phyloP scores from a whole-genome alignment of 2,888 invertebrate species.

The Ernsta delagoae region DNA sequence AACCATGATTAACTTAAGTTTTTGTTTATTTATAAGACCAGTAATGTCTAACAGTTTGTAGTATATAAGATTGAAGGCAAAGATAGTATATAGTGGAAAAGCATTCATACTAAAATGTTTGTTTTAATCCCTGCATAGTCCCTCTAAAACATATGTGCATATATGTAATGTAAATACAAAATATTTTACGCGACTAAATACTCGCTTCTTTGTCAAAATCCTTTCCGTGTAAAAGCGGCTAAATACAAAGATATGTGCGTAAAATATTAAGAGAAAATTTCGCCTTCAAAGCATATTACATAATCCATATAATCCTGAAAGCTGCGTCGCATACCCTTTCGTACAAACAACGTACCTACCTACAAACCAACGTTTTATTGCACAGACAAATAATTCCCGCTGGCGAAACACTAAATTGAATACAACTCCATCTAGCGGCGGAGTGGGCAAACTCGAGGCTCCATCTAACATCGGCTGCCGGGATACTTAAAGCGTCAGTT shows the following conservation, averaged over 20 bases:
- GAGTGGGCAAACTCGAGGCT: constrained; percentile 11
- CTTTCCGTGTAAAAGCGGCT: constrained; percentile 4
- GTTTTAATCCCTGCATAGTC: no score
- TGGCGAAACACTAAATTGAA: constrained; percentile 4
- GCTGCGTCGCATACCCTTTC: background rate
- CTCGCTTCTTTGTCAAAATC: constrained; percentile 3
- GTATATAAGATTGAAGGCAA: no score
- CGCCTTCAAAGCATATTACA: constrained; percentile 9
- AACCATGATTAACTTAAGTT: no score
- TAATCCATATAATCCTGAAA: constrained; percentile 7
- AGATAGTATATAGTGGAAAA: no score
- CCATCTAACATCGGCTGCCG: constrained; percentile 41
- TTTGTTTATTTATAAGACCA: no score
- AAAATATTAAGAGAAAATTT: constrained; percentile 4
- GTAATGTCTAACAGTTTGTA: no score
- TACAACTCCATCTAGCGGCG: constrained; percentile 42
- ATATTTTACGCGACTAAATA: background rate
- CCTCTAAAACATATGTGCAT: no score
- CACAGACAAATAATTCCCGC: constrained; percentile 2
- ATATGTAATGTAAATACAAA: no score
- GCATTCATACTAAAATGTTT: no score
- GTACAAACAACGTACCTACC: constrained; percentile 3
- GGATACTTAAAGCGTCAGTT: constrained; percentile 42
- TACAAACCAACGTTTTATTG: constrained; percentile 10
- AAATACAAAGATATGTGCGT: background rate